Percentiles rank a stretch among this genome's conserved stretches.
Conservation (phyloP, 2,113 vertebrate species). For the Eulacestoma nigropectus region DNA sequence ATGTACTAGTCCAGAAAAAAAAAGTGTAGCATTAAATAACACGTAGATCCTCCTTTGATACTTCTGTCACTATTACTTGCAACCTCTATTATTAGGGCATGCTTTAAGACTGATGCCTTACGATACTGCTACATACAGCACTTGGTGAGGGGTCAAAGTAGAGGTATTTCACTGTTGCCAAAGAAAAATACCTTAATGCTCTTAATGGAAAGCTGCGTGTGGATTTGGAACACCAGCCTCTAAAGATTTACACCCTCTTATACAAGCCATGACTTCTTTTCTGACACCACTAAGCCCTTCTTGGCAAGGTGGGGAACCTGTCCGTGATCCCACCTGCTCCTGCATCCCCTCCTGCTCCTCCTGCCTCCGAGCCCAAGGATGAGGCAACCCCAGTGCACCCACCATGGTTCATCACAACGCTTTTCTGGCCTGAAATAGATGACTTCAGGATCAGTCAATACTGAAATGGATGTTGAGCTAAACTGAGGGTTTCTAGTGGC, state of each 20-base stretch:
- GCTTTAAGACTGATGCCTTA: neutral
- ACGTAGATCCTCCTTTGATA: neutral
- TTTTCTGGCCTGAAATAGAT: neutral
- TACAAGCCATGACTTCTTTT: neutral
- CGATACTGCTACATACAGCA: neutral
- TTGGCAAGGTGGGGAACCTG: neutral
- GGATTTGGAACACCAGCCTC: neutral
- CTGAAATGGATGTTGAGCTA: neutral
- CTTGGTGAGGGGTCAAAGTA: neutral
- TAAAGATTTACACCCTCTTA: neutral
- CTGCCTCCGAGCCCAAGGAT: neutral
- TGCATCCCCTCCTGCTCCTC: neutral
- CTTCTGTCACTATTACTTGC: neutral
- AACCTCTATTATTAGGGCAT: neutral
- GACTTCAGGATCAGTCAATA: neutral
- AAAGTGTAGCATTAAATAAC: neutral
- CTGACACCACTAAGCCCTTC: neutral
- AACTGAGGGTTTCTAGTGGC: neutral
- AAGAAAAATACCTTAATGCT: neutral
- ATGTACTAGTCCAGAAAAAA: neutral
- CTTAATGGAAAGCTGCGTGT: neutral
- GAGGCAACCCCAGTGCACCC: accelerated
- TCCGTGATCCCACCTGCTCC: accelerated
- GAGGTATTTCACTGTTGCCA: neutral
- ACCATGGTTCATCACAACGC: accelerated